Conservation (phyloP, 1,140 invertebrate species). For the Choristoneura fumiferana region DNA sequence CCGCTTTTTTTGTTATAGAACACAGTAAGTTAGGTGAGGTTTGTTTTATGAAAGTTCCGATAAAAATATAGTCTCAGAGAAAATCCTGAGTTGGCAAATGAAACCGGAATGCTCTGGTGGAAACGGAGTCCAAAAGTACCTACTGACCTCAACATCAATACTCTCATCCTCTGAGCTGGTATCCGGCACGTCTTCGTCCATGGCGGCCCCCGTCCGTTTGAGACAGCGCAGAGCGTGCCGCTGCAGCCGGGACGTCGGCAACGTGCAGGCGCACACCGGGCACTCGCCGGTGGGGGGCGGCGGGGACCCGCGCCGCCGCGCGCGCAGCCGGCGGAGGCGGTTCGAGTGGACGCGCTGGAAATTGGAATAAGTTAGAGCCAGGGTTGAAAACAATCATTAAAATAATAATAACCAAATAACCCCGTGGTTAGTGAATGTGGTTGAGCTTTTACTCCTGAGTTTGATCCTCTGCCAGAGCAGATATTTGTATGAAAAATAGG, state of each 20-base stretch:
- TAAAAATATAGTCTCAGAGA: no score
- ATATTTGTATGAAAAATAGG: no score
- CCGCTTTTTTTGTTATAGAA: no score
- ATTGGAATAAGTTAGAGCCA: slow-evolving; percentile 20
- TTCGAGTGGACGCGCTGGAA: slow-evolving; percentile 58
- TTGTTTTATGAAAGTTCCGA: no score
- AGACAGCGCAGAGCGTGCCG: slow-evolving; percentile 60
- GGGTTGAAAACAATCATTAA: no score
- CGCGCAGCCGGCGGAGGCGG: slow-evolving; percentile 49
- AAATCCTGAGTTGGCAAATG: no score
- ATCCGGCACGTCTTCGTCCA: slow-evolving; percentile 59
- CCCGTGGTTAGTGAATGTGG: no score
- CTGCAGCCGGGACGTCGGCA: slow-evolving; percentile 52
- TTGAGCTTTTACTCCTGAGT: no score
- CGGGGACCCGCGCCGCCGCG: slow-evolving; percentile 45
- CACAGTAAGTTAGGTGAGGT: no score
- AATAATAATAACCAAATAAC: no score
- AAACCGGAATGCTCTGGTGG: no score
- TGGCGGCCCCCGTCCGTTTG: slow-evolving; percentile 53
- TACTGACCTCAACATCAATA: slow-evolving; percentile 70
- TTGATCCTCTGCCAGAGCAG: no score
- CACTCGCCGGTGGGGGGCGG: slow-evolving; percentile 51
- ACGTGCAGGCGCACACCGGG: slow-evolving; percentile 52
- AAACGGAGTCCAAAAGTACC: neutral
- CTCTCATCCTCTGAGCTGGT: slow-evolving; percentile 65